Base-by-base conservation (phyloP, 1,140 invertebrate species). In the Oncopeltus fasciatus region DNA sequence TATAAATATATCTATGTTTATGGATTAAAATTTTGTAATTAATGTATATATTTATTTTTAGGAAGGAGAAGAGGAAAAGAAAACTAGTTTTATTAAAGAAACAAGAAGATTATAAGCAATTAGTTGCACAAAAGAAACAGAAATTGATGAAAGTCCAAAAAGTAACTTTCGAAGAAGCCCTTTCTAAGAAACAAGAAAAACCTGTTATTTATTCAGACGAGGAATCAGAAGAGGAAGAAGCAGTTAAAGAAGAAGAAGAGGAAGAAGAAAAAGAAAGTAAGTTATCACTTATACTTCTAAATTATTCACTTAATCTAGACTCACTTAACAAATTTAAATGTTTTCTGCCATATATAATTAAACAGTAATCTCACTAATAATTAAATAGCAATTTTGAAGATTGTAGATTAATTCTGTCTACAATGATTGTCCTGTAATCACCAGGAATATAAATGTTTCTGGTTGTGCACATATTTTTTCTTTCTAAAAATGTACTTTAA, bases 31-130 rank as follows among this genome's bases (percentile, higher is more conserved):
- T n/a, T n/a, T n/a, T n/a, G n/a, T n/a, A n/a, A n/a, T n/a, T n/a
- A n/a, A n/a, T n/a, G n/a, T n/a, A n/a, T n/a, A n/a, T 33, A 12
- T 57, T 29, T 76, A 76, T 69, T 64, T 76, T 53, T 69, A 76
- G 29, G 72, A 68, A 68, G 64, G 70, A 31, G 58, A 74, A 47
- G 71, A 75, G 66, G 74, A 77, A 66, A 72, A 74, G 67, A 72
- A 74, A 64, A 72, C 70, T 53, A 72, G 73, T 56, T 72, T 74
- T 51, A 72, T 70, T 53, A 73, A 72, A 12, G 74, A 60, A 26
- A 31, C 64, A 64, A 33, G 49, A 62, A 31, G 57, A 63, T 56
- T 59, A 38, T 31, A 28, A 64, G 68, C 47, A 59, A 28, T 14
- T 57, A 31, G 62, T 49, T 29, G 21, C 43, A 33, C n/a, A 20